Evolutionary conservation across 2,797 vertebrate species (phyloP).

Genomic region (Monodelphis domestica): DNA sequence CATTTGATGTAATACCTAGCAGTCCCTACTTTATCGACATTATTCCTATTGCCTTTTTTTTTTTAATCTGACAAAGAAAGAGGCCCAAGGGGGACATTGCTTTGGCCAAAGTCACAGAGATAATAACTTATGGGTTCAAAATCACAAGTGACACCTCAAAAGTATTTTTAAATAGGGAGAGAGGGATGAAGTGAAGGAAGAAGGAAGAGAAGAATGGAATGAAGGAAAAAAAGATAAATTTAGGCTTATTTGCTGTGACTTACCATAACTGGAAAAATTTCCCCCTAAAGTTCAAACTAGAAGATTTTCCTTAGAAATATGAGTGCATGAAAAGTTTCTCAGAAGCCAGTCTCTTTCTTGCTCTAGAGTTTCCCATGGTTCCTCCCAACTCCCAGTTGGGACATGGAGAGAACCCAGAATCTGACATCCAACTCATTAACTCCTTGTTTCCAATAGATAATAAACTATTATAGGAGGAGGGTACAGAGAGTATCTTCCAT

Average conservation of each 20-base stretch:
- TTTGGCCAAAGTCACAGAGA: background rate
- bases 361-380: constrained; percentile 11
- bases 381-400: background rate
- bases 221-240: background rate
- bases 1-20: background rate
- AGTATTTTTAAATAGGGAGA: background rate
- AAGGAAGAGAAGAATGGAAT: background rate
- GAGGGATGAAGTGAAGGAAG: background rate
- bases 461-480: background rate
- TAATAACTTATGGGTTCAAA: background rate
- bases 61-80: background rate
- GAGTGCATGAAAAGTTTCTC: constrained; percentile 32
- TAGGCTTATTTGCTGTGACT: background rate
- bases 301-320: constrained; percentile 9
- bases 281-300: constrained; percentile 20
- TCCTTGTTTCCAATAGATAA: background rate
- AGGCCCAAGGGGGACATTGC: background rate
- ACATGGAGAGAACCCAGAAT: constrained; percentile 9
- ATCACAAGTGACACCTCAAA: background rate
- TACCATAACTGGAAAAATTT: background rate
- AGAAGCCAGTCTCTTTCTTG: background rate
- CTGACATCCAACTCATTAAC: constrained; percentile 20
- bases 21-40: background rate
- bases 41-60: background rate
- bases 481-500: background rate